Conservation (phyloP, 2,888 invertebrate species). For the Steinernema hermaphroditum region DNA sequence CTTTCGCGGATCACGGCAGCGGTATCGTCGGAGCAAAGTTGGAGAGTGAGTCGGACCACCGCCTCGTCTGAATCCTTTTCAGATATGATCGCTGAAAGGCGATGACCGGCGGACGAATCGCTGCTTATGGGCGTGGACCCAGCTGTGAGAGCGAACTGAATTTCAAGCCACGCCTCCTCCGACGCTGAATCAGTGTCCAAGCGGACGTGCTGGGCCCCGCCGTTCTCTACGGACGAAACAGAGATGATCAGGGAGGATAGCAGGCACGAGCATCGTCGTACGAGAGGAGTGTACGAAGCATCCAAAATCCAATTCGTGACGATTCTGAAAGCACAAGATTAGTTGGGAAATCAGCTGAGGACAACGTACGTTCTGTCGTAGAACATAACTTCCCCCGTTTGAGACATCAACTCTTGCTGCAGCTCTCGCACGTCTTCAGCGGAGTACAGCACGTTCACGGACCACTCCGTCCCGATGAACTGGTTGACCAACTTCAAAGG, state of each 20-base stretch:
- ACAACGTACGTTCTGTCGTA: background rate
- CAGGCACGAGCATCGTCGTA: constrained; percentile 4
- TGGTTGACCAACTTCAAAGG: background rate
- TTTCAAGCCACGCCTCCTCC: constrained; percentile 14
- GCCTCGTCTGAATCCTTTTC: background rate
- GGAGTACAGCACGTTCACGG: constrained; percentile 2
- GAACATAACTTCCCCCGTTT: constrained; percentile 20
- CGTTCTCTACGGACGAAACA: constrained; percentile 9
- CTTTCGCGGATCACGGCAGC: background rate
- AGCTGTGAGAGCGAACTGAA: constrained; percentile 6
- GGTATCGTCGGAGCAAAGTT: background rate
- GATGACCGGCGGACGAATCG: constrained; percentile 5
- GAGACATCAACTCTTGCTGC: constrained; percentile 18
- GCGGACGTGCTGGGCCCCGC: constrained; percentile 8
- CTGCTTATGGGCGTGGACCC: constrained; percentile 19
- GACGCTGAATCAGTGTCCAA: background rate
- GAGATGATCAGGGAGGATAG: background rate
- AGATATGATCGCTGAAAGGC: background rate
- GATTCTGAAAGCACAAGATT: background rate
- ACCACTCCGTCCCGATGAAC: constrained; percentile 7
- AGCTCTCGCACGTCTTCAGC: background rate
- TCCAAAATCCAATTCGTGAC: background rate
- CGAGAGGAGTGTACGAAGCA: background rate
- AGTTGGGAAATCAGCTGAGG: background rate
- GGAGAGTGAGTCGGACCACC: constrained; percentile 1